Base-by-base conservation (phyloP, 2,888 invertebrate species). In the Hirtodrosophila alboralis region DNA sequence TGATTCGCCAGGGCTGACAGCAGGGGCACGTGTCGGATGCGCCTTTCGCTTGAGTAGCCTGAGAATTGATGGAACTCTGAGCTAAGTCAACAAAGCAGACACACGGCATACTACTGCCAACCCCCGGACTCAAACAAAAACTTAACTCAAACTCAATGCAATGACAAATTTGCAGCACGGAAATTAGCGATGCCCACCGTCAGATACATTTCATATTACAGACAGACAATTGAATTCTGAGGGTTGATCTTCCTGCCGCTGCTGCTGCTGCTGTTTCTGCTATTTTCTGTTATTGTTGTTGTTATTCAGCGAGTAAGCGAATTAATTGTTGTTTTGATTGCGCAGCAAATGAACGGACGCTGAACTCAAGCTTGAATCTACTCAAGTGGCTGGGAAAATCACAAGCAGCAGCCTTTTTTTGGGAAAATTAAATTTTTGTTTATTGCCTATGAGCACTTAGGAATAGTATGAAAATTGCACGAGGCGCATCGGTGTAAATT, bases 271-370 rank as follows among this genome's bases (percentile, higher is more conserved):
- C 26, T 4, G 33, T 33, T 12, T 47, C n/a, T 58, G 34, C 26
- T 28, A 4, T 36, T 33, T 12, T 47, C n/a, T 58, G 34, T 45
- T 45, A 21, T 49, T 57, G 51, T 62, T 73, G 68, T 62, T 69
- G 52, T 41, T 37, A 44, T 51, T 38, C 37, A 26, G 30, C 33
- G 54, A 66, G 79, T 73, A 67, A 79, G 79, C 68, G 84, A 81
- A 87, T 85, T 87, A 88, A 87, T 88, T 87, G 75, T 72, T 88
- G 80, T 86, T 87, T 78, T 86, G 87, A 87, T 88, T 84, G 79
- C 69, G 34, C 67, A 38, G 57, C 77, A 67, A 75, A 71, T 64
- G 54, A 58, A 23, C 23, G 23, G 2, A 58, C 37, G 44, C 23
- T 9, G 48, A 43, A 14, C 34, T 38, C 31, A 2, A 34, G 23